phyloP scores from a whole-genome alignment of 1,140 invertebrate species.

The Hyposmocoma kahamanoa region DNA sequence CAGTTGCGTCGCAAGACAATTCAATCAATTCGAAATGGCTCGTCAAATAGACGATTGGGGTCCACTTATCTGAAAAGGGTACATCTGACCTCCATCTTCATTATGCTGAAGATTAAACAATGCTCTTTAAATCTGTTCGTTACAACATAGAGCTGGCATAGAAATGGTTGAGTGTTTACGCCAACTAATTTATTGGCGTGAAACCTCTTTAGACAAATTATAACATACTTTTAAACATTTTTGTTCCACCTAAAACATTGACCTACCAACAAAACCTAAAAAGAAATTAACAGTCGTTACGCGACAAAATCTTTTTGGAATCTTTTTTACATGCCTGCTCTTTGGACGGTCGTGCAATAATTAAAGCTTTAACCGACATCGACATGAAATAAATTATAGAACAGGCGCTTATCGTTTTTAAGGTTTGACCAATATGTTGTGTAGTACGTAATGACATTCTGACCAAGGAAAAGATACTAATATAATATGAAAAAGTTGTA shows the following conservation, averaged over 20 bases:
- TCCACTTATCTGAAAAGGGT: slow-evolving; percentile 11
- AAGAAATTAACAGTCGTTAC: background rate
- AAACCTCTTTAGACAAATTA: background rate
- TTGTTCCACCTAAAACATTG: background rate
- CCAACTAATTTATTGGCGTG: background rate
- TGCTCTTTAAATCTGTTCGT: background rate
- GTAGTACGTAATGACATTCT: no score
- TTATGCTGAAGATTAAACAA: background rate
- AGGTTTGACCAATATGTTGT: no score
- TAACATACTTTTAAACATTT: background rate
- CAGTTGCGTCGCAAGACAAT: slow-evolving; percentile 20
- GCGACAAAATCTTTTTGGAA: no score
- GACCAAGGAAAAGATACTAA: no score
- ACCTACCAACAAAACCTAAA: background rate
- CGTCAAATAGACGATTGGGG: slow-evolving; percentile 14
- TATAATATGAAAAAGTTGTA: no score
- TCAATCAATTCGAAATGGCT: slow-evolving; percentile 22
- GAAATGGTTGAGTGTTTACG: background rate
- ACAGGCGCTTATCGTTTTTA: no score
- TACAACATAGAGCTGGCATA: background rate
- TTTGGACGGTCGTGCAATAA: no score
- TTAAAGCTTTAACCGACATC: no score
- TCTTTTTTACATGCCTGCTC: no score
- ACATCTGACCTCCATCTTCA: background rate
- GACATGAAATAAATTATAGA: no score